phyloP scores from a whole-genome alignment of 2,888 invertebrate genomes.

The Erebia epiphron region DNA sequence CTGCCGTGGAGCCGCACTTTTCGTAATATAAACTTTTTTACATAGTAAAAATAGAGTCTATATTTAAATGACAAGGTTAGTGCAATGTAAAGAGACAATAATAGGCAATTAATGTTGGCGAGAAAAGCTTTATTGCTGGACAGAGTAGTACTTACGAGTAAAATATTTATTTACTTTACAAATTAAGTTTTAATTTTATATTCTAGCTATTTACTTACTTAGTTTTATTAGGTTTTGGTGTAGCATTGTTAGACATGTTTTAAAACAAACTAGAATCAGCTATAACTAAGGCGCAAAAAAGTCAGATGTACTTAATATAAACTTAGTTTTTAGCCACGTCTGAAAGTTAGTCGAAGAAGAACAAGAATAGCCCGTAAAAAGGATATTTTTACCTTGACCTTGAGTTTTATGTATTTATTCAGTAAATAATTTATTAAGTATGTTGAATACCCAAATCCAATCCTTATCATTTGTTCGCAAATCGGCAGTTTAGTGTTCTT shows the following conservation, averaged over 20 bases:
- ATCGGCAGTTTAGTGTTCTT: constrained; percentile 13
- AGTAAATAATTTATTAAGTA: not conserved
- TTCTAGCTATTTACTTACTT: not conserved
- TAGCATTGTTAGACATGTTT: not conserved
- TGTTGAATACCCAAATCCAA: not conserved
- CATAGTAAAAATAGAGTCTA: not conserved
- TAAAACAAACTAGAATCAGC: no score
- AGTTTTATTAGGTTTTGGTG: no score
- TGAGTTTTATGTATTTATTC: not conserved
- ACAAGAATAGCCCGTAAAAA: not conserved
- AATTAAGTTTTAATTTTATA: not conserved
- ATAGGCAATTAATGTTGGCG: constrained; percentile 21
- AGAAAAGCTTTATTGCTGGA: constrained; percentile 10
- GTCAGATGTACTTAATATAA: not conserved
- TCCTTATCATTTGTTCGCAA: constrained; percentile 9
- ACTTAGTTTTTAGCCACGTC: no score
- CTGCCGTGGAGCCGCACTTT: constrained; percentile 3
- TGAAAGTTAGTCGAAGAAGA: no score
- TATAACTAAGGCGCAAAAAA: no score
- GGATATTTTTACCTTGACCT: not conserved
- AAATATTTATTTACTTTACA: constrained; percentile 9
- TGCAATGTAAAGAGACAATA: constrained; percentile 15
- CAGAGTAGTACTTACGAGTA: constrained; percentile 7
- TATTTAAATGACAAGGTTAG: constrained; percentile 14
- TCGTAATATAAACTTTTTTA: constrained; percentile 10